Evolutionary conservation across 2,113 vertebrate genomes (phyloP).

Genomic region (Rhabdomys dilectus): DNA sequence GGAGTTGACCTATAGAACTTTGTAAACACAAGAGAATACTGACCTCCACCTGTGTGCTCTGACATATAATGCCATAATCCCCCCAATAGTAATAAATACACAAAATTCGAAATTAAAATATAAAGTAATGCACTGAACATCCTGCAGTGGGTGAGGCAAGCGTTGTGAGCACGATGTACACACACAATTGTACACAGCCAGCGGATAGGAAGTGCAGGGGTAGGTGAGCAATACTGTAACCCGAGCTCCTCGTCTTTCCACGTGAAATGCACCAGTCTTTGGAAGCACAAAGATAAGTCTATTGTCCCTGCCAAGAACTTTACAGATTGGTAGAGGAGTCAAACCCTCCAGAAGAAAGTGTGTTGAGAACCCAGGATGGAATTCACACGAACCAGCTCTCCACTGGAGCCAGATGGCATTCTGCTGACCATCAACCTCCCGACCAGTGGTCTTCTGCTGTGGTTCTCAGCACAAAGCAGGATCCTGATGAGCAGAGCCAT

Average conservation of each 20-base stretch:
- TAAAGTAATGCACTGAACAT: background rate
- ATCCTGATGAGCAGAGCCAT: background rate
- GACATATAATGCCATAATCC: background rate
- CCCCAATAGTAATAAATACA: background rate
- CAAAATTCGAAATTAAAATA: background rate
- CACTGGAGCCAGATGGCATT: fast-evolving
- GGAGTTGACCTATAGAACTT: background rate
- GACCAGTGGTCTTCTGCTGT: background rate
- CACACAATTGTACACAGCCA: background rate
- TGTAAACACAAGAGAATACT: background rate
- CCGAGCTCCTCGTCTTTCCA: background rate
- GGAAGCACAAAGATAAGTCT: background rate
- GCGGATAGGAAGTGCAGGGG: background rate
- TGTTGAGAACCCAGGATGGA: background rate
- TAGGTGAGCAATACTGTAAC: background rate
- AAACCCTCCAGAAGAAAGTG: background rate
- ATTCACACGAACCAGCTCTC: background rate
- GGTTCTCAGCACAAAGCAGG: background rate
- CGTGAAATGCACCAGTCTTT: background rate
- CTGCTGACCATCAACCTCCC: background rate
- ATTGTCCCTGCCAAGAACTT: background rate
- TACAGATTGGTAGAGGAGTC: constrained; percentile 18
- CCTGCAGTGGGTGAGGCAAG: background rate
- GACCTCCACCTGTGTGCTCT: background rate
- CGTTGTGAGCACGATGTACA: fast-evolving